These are phyloP conservation scores for Rapana venosa DNA, from an alignment of 2,888 invertebrate species.

Conservation along the genomic window DNA sequence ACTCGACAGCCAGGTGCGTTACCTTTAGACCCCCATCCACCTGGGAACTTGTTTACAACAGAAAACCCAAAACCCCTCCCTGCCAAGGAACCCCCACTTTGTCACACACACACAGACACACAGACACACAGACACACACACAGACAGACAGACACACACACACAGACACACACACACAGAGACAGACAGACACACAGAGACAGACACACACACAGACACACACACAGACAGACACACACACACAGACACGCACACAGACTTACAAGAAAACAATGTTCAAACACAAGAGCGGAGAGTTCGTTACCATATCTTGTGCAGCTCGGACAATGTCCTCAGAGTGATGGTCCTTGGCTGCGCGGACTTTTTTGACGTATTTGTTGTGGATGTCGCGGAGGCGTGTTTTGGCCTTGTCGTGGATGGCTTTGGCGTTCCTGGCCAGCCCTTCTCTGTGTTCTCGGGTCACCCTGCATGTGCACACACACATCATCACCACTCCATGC, in stretches of 20 bases:
- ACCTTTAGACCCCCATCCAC: too few relatives aligned
- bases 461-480: slow-evolving; percentile 81
- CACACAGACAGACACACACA: background rate
- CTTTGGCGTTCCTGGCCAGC: slow-evolving; percentile 92
- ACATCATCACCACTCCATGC: background rate
- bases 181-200: too few relatives aligned
- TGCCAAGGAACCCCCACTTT: too few relatives aligned
- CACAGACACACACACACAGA: too few relatives aligned
- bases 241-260: background rate
- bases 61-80: too few relatives aligned
- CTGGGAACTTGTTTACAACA: too few relatives aligned
- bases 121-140: too few relatives aligned
- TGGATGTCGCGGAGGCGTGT: slow-evolving; percentile 88
- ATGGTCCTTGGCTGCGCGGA: slow-evolving; percentile 84
- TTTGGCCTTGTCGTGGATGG: slow-evolving; percentile 87
- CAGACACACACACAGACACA: background rate
- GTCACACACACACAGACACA: too few relatives aligned
- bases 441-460: slow-evolving; percentile 95
- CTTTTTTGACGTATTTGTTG: slow-evolving; percentile 85
- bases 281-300: background rate
- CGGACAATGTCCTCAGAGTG: slow-evolving; percentile 86
- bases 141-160: too few relatives aligned
- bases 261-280: background rate
- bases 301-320: slow-evolving; percentile 82
- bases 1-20: too few relatives aligned